Conservation (phyloP, 2,888 invertebrate species). For the Acanthococcus lagerstroemiae region DNA sequence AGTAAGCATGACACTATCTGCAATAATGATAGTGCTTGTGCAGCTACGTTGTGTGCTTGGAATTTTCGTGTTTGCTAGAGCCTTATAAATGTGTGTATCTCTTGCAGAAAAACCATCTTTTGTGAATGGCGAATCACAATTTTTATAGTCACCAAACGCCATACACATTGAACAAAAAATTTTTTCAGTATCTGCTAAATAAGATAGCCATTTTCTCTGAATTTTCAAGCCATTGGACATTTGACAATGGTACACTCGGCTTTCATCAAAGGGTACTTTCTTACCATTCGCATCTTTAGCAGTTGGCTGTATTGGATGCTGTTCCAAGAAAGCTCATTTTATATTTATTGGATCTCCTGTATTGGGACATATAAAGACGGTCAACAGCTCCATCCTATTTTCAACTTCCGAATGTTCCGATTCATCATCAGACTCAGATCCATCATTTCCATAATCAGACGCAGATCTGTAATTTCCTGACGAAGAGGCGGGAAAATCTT, state of each 20-base stretch:
- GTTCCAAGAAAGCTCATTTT: constrained; percentile 15
- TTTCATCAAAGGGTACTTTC: constrained; percentile 6
- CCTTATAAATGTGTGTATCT: neutral
- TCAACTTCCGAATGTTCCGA: neutral
- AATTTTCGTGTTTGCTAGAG: neutral
- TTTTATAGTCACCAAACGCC: neutral
- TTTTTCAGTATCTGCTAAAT: neutral
- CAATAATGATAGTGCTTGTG: too few species aligned
- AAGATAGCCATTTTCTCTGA: neutral
- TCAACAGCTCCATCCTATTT: neutral
- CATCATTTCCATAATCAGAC: too few species aligned
- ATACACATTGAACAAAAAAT: neutral
- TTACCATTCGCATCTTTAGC: constrained; percentile 8
- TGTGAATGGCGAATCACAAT: neutral
- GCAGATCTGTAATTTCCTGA: neutral
- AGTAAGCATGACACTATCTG: too few species aligned
- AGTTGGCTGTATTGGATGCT: constrained; percentile 8
- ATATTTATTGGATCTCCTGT: neutral
- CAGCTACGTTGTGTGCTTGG: neutral
- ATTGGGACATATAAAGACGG: constrained; percentile 5
- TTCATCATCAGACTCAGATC: too few species aligned
- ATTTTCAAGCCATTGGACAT: neutral
- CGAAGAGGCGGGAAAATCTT: neutral
- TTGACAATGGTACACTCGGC: neutral
- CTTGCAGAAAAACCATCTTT: neutral